Evolutionary conservation across 2,888 invertebrate genomes (phyloP), one percentile per base, ranked within the genome.

Genomic region (Argynnis bischoffii): DNA sequence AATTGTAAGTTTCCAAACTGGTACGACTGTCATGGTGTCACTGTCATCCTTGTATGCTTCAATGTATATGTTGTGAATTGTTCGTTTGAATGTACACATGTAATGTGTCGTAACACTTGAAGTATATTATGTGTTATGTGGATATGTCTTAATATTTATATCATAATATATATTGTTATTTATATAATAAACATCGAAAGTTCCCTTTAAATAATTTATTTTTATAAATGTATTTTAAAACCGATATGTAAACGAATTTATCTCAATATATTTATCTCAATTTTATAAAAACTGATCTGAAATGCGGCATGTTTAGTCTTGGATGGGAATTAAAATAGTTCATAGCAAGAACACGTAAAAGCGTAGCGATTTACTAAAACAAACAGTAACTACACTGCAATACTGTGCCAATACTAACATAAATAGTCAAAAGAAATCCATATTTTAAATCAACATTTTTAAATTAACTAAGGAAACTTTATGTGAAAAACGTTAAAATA

Each of bases 401-500:
- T 48, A 48, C 16, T 48, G 48, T 59, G 48, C 59, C 48, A 59
- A 59, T 48, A 48, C 57, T 59, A 59, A 59, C 48, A 48, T 26
- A 13, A 41, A 41, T 41, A 41, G 11, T 11, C 11, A 41, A 6
- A 47, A 26, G n/a, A 55, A 55, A 6, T 15, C 3, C 47, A n/a
- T 11, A 47, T 47, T 47, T 57, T 26, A 48, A 48, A 5, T 48
- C 6, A 21, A 48, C 1, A 48, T 48, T 6, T n/a, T n/a, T 21
- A 13, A 48, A 26, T 48, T 51, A 18, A 35, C 21, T 59, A 8
- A n/a, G 4, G 1, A 61, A 4, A 16, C 0, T 50, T 57, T 35
- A 60, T 60, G 6, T 2, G 31, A 18, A 41, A 41, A 1, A 2
- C 31, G 14, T 14, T 51, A 35, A 50, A 35, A 16, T 26, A 16